phyloP scores from a whole-genome alignment of 2,888 invertebrate species.

The Mylabris sibirica region DNA sequence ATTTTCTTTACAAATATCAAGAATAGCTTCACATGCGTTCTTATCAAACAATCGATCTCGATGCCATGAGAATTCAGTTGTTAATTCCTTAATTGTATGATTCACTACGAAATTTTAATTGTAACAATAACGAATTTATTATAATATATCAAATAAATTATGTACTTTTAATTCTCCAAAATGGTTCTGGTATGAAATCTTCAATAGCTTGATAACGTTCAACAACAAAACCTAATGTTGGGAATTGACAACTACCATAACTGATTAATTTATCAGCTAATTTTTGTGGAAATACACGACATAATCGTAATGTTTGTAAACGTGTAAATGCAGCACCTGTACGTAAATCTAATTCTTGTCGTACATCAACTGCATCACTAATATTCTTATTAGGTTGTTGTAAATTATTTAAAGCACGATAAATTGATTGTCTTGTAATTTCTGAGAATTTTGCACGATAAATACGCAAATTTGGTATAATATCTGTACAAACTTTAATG shows the following conservation, averaged over 20 bases:
- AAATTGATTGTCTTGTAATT: slow-evolving; percentile 86
- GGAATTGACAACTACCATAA: slow-evolving; percentile 99
- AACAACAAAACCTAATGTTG: slow-evolving; percentile 99
- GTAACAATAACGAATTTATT: slow-evolving; percentile 7
- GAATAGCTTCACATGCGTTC: slow-evolving; percentile 79
- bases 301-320: slow-evolving; percentile 91
- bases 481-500: slow-evolving; percentile 85
- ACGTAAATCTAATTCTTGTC: slow-evolving; percentile 60
- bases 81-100: slow-evolving; percentile 77
- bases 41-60: slow-evolving; percentile 88
- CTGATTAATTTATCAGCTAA: slow-evolving; percentile 85
- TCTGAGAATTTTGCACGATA: slow-evolving; percentile 96
- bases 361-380: slow-evolving; percentile 60
- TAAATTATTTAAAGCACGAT: slow-evolving; percentile 81
- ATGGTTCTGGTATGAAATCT: slow-evolving; percentile 89
- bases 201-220: slow-evolving; percentile 93
- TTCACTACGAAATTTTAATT: slow-evolving; percentile 67
- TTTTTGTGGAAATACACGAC: slow-evolving; percentile 78
- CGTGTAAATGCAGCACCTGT: slow-evolving; percentile 91
- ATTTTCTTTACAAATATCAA: slow-evolving; percentile 80
- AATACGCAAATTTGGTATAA: slow-evolving; percentile 75
- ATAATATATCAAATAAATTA: not conserved
- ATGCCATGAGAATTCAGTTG: slow-evolving; percentile 89
- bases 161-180: slow-evolving; percentile 92
- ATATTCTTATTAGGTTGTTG: slow-evolving; percentile 73